Evolutionary conservation across 2,113 vertebrate species (phyloP).

Genomic region (Epinephelus lanceolatus): DNA sequence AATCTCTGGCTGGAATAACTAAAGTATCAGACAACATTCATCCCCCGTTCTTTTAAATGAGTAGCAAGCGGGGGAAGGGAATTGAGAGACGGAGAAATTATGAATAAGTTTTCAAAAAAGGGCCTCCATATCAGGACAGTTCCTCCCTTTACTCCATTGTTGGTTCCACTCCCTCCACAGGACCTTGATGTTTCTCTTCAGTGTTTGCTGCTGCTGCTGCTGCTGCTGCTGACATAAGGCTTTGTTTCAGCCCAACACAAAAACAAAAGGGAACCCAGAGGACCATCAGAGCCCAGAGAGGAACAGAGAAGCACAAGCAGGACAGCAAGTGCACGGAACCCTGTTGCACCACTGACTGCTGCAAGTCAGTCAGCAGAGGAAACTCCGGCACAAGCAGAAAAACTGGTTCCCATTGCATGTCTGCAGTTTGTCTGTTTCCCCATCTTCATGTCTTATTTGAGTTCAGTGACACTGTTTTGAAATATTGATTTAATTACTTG

Average conservation of each 20-base stretch:
- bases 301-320: conserved; percentile 38
- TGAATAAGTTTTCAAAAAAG: conserved; percentile 19
- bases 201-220: conserved; percentile 9
- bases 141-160: neutral
- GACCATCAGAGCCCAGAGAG: conserved; percentile 35
- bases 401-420: conserved; percentile 33
- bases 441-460: conserved; percentile 18
- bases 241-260: conserved; percentile 51
- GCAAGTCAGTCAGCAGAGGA: conserved; percentile 46
- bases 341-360: conserved; percentile 37
- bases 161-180: conserved; percentile 6
- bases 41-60: neutral
- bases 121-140: conserved; percentile 3
- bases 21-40: conserved; percentile 14
- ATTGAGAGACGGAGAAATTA: neutral
- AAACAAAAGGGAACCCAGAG: conserved; percentile 62
- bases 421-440: conserved; percentile 37
- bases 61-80: neutral
- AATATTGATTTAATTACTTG: conserved; percentile 8
- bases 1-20: neutral
- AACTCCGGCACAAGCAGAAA: conserved; percentile 55
- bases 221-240: conserved; percentile 60
- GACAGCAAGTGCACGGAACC: conserved; percentile 42
- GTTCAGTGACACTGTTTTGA: conserved; percentile 45
- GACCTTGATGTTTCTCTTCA: conserved; percentile 46